These are phyloP conservation scores for Catamblyrhynchus diadema DNA, from an alignment of 2,797 vertebrate species.

Conservation along the genomic window DNA sequence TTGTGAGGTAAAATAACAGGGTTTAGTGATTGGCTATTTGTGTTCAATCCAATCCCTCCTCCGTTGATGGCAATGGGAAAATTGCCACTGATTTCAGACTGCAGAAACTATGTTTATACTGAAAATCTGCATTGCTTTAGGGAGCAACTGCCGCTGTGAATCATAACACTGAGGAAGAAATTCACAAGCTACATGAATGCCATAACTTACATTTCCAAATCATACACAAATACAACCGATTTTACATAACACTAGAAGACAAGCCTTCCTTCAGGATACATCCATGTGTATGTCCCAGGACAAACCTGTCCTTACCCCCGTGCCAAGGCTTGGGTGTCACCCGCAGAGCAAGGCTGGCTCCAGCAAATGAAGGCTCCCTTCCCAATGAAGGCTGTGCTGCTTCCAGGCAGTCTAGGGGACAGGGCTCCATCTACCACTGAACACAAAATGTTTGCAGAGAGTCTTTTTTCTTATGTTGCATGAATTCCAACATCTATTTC, in stretches of 20 bases:
- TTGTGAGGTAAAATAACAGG: background rate
- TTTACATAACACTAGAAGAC: background rate
- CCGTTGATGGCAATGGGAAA: background rate
- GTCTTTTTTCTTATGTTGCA: background rate
- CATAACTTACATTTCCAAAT: constrained; percentile 14
- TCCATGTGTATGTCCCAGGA: background rate
- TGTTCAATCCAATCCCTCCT: background rate
- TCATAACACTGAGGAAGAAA: background rate
- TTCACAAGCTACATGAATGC: background rate
- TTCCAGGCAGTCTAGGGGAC: background rate
- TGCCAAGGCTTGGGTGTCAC: background rate
- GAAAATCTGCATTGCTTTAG: constrained; percentile 24
- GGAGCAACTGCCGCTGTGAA: background rate
- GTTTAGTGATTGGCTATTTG: background rate
- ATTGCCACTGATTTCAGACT: background rate
- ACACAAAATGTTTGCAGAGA: background rate
- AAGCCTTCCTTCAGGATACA: background rate
- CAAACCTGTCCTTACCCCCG: background rate
- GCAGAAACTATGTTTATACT: background rate
- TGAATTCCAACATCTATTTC: background rate
- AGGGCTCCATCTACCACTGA: background rate
- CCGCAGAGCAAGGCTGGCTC: rapidly evolving
- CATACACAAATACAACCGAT: background rate
- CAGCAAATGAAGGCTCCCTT: background rate
- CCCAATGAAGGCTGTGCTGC: rapidly evolving